Evolutionary conservation across 2,888 invertebrate species (phyloP), one percentile per base, ranked within the genome.

Genomic region (Trachelus stipa): DNA sequence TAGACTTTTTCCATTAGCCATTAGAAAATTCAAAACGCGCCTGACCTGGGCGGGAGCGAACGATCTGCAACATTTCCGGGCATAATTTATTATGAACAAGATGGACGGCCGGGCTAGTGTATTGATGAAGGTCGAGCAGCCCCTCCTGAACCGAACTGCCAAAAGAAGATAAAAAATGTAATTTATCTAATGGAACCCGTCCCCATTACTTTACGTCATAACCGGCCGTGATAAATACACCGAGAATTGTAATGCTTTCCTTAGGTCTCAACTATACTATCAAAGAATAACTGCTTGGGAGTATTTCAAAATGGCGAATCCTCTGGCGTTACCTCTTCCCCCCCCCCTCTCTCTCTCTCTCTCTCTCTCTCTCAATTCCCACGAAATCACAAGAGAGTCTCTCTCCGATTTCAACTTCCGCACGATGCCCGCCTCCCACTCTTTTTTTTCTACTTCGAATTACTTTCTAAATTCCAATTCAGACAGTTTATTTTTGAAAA

Each of bases 111-210:
- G 30, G 30, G 30, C 69, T 0, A 69, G 69, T 69, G 69, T 69
- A 69, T 69, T 69, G 69, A 69, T 69, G 69, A 69, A 69, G 69
- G 69, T 69, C 69, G 69, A 69, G 31, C 69, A 15, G 33, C 69
- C 69, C 69, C 69, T 69, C 4, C 69, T 69, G 69, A 69, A 69
- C 30, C 33, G 30, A 69, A 69, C 69, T 69, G 69, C 69, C 69
- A 69, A 69, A 69, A 69, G 69, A 69, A 69, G 69, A 69, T 69
- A 69, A 69, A 69, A 69, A 69, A 69, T 69, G 69, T 69, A 69
- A 69, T 69, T 69, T 69, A 69, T 69, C 69, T 69, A 69, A 69
- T 69, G 69, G 69, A 69, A 69, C 69, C 69, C 69, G 69, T 69
- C 69, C 30, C 69, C 69, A 69, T 69, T 69, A 69, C 69, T 69